Base-by-base conservation (phyloP, 2,888 invertebrate genomes). In the Eurytoma adleriae region DNA sequence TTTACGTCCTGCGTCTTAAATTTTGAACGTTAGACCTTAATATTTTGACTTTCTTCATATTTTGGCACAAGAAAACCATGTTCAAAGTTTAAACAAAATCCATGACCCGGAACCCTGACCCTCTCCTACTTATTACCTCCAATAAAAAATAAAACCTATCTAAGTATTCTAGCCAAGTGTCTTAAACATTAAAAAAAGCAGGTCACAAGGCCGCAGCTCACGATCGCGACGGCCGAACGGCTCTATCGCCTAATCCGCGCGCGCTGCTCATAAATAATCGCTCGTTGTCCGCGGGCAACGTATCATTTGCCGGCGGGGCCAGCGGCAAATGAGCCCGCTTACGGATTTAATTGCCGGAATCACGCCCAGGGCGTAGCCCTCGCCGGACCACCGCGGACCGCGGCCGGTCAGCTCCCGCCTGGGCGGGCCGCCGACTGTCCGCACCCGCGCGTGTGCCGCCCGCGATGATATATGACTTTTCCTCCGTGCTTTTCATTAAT, bases 301-400 rank as follows among this genome's bases (percentile, higher is more conserved):
- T 40, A 88, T 89, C 89, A 89, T 89, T 88, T 87, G 89, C 89
- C 87, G 88, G 81, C 87, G 87, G 0, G 40, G 5, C 40, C 40
- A 5, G 40, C 40, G 87, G 86, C 88, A 89, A 89, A 89, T 89
- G 90, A 89, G 88, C 88, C 88, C 89, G 89, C 87, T 89, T 89
- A 89, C 87, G 87, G 89, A 89, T 90, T 66, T 90, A 90, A 90
- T 90, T 90, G 89, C 87, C 87, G 85, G 86, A 84, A 86, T 89
- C 89, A 89, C 89, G 90, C 90, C 89, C 89, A 87, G 88, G 88
- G 88, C 87, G 89, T 86, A 87, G 86, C 87, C 85, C 40, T 40
- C 4, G 40, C 40, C 0, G 40, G 40, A 40, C 40, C 40, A 40
- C 82, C 56, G 16, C 7, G 54, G 62, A 56, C 62, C 82, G 84